A percentile compares a stretch with the other conserved stretches of the same genome.
Conservation (phyloP, 35 echinoderm and acorn worm species). For the Lytechinus variegatus region DNA sequence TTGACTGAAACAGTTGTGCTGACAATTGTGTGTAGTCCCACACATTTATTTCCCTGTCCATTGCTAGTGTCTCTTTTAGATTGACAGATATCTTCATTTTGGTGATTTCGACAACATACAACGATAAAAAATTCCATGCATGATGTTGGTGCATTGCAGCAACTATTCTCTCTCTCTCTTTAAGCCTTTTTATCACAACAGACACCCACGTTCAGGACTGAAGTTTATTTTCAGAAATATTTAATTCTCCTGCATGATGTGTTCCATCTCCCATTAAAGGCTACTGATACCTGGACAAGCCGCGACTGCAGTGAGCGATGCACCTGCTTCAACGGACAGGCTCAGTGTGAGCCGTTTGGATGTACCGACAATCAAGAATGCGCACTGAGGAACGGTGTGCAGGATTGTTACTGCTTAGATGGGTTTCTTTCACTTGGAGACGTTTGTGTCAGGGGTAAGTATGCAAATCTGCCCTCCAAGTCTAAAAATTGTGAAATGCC, state of each 20-base stretch:
- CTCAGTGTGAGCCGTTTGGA: background rate
- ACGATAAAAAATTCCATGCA: too few species aligned
- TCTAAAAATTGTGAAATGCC: too few species aligned
- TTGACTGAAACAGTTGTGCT: too few species aligned
- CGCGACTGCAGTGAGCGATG: background rate
- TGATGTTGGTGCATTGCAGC: too few species aligned
- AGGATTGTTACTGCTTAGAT: constrained; percentile 54
- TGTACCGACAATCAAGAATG: constrained; percentile 30
- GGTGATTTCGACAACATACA: too few species aligned
- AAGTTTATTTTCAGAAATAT: too few species aligned
- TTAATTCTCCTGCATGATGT: background rate
- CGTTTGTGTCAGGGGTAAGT: background rate
- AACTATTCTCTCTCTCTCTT: background rate
- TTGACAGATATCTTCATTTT: too few species aligned
- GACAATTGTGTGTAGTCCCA: too few species aligned
- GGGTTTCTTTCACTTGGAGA: constrained; percentile 42
- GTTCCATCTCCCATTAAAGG: background rate
- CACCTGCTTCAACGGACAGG: background rate
- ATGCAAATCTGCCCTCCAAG: background rate
- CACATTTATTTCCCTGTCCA: too few species aligned
- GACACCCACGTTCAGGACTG: too few species aligned
- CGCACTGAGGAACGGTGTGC: constrained; percentile 46
- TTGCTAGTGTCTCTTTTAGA: too few species aligned
- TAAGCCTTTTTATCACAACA: too few species aligned
- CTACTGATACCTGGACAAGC: background rate